Base-by-base conservation (phyloP, 2,113 vertebrate genomes). In the Microtus ochrogaster region DNA sequence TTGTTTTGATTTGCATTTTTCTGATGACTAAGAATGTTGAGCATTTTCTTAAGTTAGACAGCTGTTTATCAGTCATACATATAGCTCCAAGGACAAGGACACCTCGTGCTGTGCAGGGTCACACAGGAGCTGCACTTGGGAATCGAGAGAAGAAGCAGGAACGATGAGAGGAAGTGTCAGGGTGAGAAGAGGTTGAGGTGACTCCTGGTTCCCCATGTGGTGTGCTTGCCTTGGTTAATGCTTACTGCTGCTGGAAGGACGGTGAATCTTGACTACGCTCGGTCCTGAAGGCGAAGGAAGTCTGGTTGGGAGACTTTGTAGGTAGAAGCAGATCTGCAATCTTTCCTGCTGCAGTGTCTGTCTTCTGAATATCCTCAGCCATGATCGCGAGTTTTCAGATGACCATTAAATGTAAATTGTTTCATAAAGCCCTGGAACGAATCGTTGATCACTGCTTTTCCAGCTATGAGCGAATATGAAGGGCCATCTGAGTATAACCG, bases 381-480 rank as follows among this genome's bases (percentile, higher is more conserved):
- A 85, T 88, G 41, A 96, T 88, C 98, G 61, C 22, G 30, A 66
- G 66, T 61, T 89, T 98, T 96, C 33, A 74, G 58, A 39, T 79
- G 92, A 96, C 91, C 92, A 94, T 98, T 98, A 97, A 89, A 91
- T 97, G 96, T 95, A 98, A 97, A 97, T 97, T 52, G 55, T 85
- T 95, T 94, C 95, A 92, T 96, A 97, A 98, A 98, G 85, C 63
- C 74, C 87, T 88, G 81, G 96, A 97, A 97, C 89, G 84, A 96
- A 89, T 73, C 95, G 89, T 49, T 76, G 87, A 95, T 97, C 90
- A 93, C 52, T 94, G 92, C 90, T 81, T 98, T 98, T 97, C 73
- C 36, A 98, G 82, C 94, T 93, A 74, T 97, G 98, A 97, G 97
- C 97, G 96, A 52, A 0, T 90, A 79, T 76, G 83, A 92, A 89